These are phyloP conservation scores for Xylota segnis DNA, from an alignment of 2,888 invertebrate genomes.

Conservation along the genomic window DNA sequence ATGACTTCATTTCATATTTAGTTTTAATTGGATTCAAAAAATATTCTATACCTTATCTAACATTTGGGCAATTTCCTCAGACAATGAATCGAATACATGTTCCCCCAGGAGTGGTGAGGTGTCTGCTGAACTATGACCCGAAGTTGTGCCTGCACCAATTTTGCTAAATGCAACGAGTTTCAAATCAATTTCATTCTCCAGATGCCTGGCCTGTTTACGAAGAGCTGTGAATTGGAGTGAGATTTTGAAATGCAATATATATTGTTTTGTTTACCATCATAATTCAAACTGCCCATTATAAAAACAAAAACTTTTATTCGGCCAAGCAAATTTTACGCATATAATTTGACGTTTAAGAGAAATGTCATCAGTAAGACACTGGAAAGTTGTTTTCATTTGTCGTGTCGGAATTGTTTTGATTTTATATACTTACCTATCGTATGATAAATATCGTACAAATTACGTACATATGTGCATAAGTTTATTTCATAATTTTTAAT, in stretches of 20 bases:
- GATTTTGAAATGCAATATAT: neutral
- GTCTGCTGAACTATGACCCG: slow-evolving; percentile 85
- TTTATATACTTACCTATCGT: too few relatives aligned
- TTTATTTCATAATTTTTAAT: too few relatives aligned
- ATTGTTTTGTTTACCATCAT: slow-evolving; percentile 63
- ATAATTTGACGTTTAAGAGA: slow-evolving; percentile 54
- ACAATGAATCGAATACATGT: slow-evolving; percentile 96
- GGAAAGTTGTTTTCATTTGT: slow-evolving; percentile 56
- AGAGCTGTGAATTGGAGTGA: slow-evolving; percentile 87
- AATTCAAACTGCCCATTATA: slow-evolving; percentile 63
- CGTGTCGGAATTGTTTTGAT: neutral
- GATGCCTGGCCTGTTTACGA: slow-evolving; percentile 94
- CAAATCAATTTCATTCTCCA: slow-evolving; percentile 98
- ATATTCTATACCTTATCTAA: slow-evolving; percentile 87
- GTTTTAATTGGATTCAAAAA: neutral
- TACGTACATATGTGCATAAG: too few relatives aligned
- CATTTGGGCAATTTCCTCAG: slow-evolving; percentile 95
- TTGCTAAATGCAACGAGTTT: slow-evolving; percentile 98
- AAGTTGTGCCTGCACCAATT: slow-evolving; percentile 89
- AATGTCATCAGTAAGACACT: slow-evolving; percentile 61
- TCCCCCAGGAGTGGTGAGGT: slow-evolving; percentile 94
- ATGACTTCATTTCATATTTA: slow-evolving; percentile 17
- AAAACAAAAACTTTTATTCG: slow-evolving; percentile 44
- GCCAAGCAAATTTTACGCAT: slow-evolving; percentile 13
- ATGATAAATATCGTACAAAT: too few relatives aligned